Percentiles rank a stretch among this genome's conserved stretches.
phyloP scores from a whole-genome alignment of 2,797 vertebrate species.

The Clarias pachynema region DNA sequence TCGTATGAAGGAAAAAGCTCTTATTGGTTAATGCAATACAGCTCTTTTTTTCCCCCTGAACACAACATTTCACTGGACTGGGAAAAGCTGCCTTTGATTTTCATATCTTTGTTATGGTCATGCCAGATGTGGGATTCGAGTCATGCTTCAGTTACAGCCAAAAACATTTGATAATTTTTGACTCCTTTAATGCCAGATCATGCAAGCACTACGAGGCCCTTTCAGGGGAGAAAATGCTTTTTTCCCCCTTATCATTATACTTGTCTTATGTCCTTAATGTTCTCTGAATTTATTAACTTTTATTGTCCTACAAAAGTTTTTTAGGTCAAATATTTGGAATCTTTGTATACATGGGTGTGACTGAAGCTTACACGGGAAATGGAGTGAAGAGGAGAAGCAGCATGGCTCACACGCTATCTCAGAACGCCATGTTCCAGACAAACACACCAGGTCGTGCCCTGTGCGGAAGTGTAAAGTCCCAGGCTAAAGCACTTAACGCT shows the following conservation, averaged over 20 bases:
- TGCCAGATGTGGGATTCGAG: constrained; percentile 68
- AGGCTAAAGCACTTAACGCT: constrained; percentile 51
- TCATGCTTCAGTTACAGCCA: constrained; percentile 61
- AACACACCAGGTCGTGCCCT: constrained; percentile 49
- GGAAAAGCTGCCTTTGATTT: constrained; percentile 67
- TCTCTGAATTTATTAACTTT: constrained; percentile 29
- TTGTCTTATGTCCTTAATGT: background rate
- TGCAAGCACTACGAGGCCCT: constrained; percentile 60
- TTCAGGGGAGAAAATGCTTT: constrained; percentile 38
- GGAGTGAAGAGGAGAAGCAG: constrained; percentile 23
- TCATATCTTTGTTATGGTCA: constrained; percentile 70
- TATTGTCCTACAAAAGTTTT: constrained; percentile 37
- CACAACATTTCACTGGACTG: constrained; percentile 56
- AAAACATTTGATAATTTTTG: constrained; percentile 65
- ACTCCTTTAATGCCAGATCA: constrained; percentile 54
- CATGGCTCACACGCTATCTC: constrained; percentile 31
- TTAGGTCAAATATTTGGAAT: constrained; percentile 43
- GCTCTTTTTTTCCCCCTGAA: constrained; percentile 61
- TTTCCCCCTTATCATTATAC: constrained; percentile 12
- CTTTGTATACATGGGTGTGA: constrained; percentile 33
- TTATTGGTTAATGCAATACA: constrained; percentile 69
- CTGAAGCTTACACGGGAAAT: constrained; percentile 47
- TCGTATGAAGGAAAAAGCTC: constrained; percentile 70
- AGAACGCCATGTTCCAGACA: constrained; percentile 48
- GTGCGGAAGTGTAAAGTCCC: constrained; percentile 43